phyloP scores from a whole-genome alignment of 2,888 invertebrate genomes.

The Aradus depressus region DNA sequence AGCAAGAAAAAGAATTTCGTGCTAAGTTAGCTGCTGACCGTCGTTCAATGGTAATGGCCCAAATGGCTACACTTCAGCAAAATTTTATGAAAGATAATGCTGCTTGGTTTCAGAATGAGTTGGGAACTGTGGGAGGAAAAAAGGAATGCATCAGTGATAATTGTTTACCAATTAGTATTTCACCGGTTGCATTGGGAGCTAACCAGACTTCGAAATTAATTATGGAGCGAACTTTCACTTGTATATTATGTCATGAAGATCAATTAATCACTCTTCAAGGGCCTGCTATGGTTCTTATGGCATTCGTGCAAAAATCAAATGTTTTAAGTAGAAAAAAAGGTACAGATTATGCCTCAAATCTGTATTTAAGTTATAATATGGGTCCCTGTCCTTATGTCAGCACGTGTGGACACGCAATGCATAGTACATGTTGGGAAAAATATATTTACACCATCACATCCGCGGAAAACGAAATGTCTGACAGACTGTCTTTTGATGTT shows the following conservation, averaged over 20 bases:
- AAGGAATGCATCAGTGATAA: slow-evolving; percentile 32
- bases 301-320: slow-evolving; percentile 83
- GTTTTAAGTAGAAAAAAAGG: slow-evolving; percentile 52
- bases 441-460: slow-evolving; percentile 80
- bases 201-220: slow-evolving; percentile 43
- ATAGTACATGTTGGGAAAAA: slow-evolving; percentile 86
- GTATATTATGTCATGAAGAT: slow-evolving; percentile 93
- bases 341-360: slow-evolving; percentile 17
- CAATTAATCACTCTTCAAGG: slow-evolving; percentile 60
- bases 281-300: slow-evolving; percentile 76
- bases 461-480: slow-evolving; percentile 78
- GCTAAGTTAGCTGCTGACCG: slow-evolving; percentile 76
- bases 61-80: slow-evolving; percentile 86
- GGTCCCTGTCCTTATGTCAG: slow-evolving; percentile 75
- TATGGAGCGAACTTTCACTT: slow-evolving; percentile 56
- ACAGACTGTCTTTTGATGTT: slow-evolving; percentile 74
- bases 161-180: too few relatives aligned
- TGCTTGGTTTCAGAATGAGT: slow-evolving; percentile 57
- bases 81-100: slow-evolving; percentile 84
- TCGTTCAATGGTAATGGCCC: slow-evolving; percentile 82
- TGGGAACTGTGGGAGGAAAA: slow-evolving; percentile 16
- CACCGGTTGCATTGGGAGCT: slow-evolving; percentile 47
- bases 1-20: slow-evolving; percentile 57
- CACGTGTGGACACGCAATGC: slow-evolving; percentile 96
- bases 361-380: slow-evolving; percentile 25